Evolutionary conservation across 2,888 invertebrate genomes (phyloP), one percentile per base, ranked within the genome.

Genomic region (Emmelina monodactyla): DNA sequence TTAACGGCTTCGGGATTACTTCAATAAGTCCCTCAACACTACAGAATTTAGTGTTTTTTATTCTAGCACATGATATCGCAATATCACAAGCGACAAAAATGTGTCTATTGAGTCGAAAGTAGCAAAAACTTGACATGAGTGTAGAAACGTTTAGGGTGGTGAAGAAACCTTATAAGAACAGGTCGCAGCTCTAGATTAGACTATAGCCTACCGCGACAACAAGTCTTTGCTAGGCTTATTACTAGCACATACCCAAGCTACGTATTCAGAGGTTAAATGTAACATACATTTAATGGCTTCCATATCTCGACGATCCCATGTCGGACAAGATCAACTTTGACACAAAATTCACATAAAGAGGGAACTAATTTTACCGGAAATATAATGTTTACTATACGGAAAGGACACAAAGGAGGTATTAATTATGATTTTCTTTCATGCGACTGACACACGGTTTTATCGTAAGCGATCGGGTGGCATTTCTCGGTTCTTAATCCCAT

Each of bases 1-100:
- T 75, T 68, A 71, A 71, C 72, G 78, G 76, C 75, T 76, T 76
- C 75, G 45, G 76, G 76, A 75, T 78, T 76, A 78, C 72, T 63
- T 63, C 62, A 60, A 61, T 73, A 73, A 73, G 68, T 54, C 72
- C 67, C 59, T 62, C 57, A 61, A 66, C 71, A 64, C 66, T 70
- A 71, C 73, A 72, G 75, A 73, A 72, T 73, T 72, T 68, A 65
- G 62, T 62, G 43, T 43, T 40, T 41, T 45, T 46, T 29, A 29
- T 12, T 12, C 13, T 13, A 29, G 29, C 13, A 29, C 4, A 6
- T 9, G 19, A 19, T 19, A 19, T 19, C 25, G 11, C 4, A 3
- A 25, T 11, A 25, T 19, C 22, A 11, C 25, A 25, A 36, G 22
- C 22, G 22, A 15, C 16, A 11, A 51, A 54, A n/a, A 51, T 51